Conservation (phyloP, 2,797 vertebrate genomes). For the Micrastur ruficollis region DNA sequence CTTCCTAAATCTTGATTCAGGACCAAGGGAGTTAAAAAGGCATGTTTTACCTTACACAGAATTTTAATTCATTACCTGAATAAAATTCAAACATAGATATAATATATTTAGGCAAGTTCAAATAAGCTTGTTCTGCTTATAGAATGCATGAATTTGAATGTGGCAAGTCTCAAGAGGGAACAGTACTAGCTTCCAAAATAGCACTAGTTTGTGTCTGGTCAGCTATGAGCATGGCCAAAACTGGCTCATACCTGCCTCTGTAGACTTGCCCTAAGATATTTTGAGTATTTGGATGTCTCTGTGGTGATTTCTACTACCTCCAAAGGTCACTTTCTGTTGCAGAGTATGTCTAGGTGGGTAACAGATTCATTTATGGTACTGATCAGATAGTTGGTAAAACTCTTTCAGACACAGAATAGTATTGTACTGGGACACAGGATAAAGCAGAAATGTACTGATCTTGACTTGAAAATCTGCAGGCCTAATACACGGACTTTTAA, state of each 20-base stretch:
- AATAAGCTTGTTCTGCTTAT: neutral
- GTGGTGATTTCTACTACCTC: neutral
- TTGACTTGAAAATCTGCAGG: neutral
- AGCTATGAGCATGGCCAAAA: neutral
- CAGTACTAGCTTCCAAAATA: neutral
- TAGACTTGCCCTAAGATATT: neutral
- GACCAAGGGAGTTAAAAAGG: neutral
- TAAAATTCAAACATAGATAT: neutral
- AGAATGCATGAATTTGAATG: neutral
- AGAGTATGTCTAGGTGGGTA: neutral
- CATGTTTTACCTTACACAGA: neutral
- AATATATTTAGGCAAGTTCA: neutral
- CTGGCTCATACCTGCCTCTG: neutral
- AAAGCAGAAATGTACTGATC: neutral
- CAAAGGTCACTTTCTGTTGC: neutral
- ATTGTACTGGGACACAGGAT: neutral
- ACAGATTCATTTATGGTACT: neutral
- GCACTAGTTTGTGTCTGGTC: neutral
- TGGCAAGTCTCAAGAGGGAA: neutral
- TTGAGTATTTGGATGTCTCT: neutral
- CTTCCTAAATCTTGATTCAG: neutral
- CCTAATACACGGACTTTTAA: accelerated
- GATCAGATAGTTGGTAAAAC: neutral
- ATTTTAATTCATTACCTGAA: neutral
- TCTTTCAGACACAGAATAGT: neutral